Conservation (phyloP, 1,140 invertebrate genomes). For the Drosophila simulans region DNA sequence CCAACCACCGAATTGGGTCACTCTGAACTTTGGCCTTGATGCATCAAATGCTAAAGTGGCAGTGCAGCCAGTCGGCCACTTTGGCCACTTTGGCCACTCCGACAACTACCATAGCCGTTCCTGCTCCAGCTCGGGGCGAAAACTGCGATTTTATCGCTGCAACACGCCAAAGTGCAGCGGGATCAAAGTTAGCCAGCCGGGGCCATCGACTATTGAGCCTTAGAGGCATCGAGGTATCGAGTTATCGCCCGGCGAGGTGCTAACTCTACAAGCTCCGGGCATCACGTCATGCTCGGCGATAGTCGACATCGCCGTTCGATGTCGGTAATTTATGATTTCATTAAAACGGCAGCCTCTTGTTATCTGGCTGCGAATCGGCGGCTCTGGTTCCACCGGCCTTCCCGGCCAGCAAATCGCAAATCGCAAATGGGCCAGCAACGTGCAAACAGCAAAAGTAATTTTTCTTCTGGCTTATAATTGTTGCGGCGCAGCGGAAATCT, state of each 20-base stretch:
- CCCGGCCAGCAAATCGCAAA: conserved; percentile 47
- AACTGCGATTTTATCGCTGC: conserved; percentile 65
- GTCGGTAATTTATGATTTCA: conserved; percentile 83
- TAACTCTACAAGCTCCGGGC: conserved; percentile 72
- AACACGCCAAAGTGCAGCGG: conserved; percentile 76
- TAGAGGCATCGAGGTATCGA: conserved; percentile 6
- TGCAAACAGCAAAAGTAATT: conserved; percentile 80
- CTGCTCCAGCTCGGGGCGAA: conserved; percentile 12
- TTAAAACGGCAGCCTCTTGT: conserved; percentile 81
- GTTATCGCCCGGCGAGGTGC: conserved; percentile 63
- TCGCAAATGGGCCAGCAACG: conserved; percentile 70
- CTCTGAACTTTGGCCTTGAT: conserved; percentile 78
- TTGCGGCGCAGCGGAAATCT: conserved; percentile 69
- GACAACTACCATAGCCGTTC: conserved; percentile 27
- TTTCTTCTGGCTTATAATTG: conserved; percentile 77
- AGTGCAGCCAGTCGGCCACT: conserved; percentile 10
- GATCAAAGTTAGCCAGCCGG: conserved; percentile 72
- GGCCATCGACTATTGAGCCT: conserved; percentile 3
- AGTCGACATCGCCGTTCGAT: conserved; percentile 60
- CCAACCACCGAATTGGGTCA: conserved; percentile 76
- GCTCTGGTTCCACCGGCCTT: neutral
- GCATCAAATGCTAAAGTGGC: conserved; percentile 44
- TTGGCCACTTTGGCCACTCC: conserved; percentile 11
- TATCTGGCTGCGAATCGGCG: conserved; percentile 76
- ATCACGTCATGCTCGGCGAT: conserved; percentile 58